Evolutionary conservation across 2,888 invertebrate species (phyloP), one percentile per base, ranked within the genome.

Genomic region (Scaptomyza cyrtandrae): DNA sequence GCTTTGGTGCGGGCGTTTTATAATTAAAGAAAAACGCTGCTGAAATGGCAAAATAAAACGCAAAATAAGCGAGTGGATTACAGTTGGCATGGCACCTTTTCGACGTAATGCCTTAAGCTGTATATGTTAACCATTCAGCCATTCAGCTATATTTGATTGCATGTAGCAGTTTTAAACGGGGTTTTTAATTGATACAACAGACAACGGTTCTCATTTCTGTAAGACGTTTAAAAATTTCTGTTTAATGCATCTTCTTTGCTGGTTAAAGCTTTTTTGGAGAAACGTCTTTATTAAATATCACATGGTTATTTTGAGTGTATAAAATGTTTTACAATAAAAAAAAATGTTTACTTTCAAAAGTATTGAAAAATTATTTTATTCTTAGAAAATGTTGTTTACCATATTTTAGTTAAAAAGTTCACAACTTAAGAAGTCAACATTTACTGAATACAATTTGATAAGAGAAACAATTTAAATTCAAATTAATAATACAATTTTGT

Each of bases 1-100:
- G 14, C 56, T 24, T 5, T 35, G 35, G 35, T 45, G 53, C 14
- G 41, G 27, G 67, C 29, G 61, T 60, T 88, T 88, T 77, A 80
- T 88, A 83, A 88, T 88, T 83, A 83, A 88, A 77, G 84, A 68
- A 74, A 83, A 77, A 72, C 64, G 59, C 44, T 49, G 60, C 64
- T 60, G 50, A 85, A 82, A 66, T 71, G 78, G 78, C 61, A 43
- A 56, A 60, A 75, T 57, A 63, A 76, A 65, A 64, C 64, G 46
- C 45, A 83, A 74, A 76, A 74, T 70, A 73, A 73, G 41, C 2
- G 16, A 62, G 66, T 59, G 76, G 63, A 79, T 83, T 82, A 73
- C 86, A 54, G 80, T 75, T 87, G 86, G 87, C 76, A 85, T 58
- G 82, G 67, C 76, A 68, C 48, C 75, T 53, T 63, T 58, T 56